Conservation (phyloP, 1,140 invertebrate genomes). For the Phthorimaea operculella region DNA sequence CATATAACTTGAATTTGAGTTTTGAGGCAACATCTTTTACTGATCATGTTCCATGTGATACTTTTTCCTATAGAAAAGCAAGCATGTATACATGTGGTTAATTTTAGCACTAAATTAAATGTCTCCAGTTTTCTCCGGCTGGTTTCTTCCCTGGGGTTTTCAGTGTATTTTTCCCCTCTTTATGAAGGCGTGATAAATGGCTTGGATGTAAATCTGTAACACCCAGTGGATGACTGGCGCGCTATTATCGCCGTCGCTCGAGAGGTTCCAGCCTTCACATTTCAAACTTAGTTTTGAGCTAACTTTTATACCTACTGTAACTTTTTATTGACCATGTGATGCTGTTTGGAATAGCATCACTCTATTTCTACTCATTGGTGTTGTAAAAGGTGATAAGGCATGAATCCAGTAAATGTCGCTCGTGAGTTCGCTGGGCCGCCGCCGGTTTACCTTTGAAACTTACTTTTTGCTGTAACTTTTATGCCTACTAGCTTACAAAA, state of each 20-base stretch:
- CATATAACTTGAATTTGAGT: no score
- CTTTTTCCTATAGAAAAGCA: no score
- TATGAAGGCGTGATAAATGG: slow-evolving; percentile 66
- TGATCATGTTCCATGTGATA: no score
- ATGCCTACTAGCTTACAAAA: no score
- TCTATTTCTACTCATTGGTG: not conserved
- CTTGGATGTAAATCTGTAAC: slow-evolving; percentile 63
- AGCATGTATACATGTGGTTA: no score
- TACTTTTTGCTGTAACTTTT: no score
- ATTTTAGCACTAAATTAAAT: no score
- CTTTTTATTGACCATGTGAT: slow-evolving; percentile 27
- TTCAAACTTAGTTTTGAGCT: slow-evolving; percentile 29
- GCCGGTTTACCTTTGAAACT: no score
- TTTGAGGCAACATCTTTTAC: no score
- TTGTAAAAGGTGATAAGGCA: not conserved
- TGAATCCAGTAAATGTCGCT: not conserved
- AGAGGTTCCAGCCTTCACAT: slow-evolving; percentile 40
- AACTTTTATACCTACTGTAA: slow-evolving; percentile 46
- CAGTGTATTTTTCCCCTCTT: slow-evolving; percentile 56
- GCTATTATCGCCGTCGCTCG: slow-evolving; percentile 50
- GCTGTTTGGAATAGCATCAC: not conserved
- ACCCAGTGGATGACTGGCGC: slow-evolving; percentile 61
- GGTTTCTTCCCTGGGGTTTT: slow-evolving; percentile 15
- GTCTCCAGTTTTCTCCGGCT: not conserved
- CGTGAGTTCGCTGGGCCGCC: no score